phyloP scores from a whole-genome alignment of 1,140 invertebrate genomes.

The Drosophila sechellia region DNA sequence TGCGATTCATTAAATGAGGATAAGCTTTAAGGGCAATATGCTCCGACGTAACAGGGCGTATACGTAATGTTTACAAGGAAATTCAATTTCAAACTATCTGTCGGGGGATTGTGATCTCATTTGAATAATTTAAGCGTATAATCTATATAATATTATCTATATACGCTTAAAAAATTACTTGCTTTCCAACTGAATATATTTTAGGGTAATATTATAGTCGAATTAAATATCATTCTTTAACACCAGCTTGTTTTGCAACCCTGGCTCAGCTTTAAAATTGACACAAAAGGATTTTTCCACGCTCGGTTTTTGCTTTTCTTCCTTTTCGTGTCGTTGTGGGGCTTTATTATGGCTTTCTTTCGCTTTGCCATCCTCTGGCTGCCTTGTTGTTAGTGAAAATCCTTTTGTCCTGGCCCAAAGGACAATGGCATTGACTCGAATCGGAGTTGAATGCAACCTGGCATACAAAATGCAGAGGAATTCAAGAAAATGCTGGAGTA shows the following conservation, averaged over 20 bases:
- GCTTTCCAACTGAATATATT: not conserved
- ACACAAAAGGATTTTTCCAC: slow-evolving; percentile 44
- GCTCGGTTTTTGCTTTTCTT: slow-evolving; percentile 20
- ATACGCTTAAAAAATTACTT: too few relatives aligned
- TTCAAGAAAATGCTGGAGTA: slow-evolving; percentile 9
- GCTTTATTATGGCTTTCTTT: slow-evolving; percentile 46
- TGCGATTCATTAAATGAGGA: not conserved
- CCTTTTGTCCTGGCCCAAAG: slow-evolving; percentile 33
- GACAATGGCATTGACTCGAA: slow-evolving; percentile 43
- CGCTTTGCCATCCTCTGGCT: not conserved
- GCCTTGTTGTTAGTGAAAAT: slow-evolving; percentile 24
- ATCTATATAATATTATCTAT: too few relatives aligned
- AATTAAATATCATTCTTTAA: not conserved
- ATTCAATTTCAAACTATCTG: not conserved
- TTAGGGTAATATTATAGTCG: too few relatives aligned
- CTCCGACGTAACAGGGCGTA: not conserved
- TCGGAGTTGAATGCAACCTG: slow-evolving; percentile 37
- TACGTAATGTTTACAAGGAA: not conserved
- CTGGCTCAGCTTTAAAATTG: slow-evolving; percentile 23
- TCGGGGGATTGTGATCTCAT: too few relatives aligned
- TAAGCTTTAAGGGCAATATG: not conserved
- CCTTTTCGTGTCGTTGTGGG: slow-evolving; percentile 15
- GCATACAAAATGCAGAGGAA: slow-evolving; percentile 29
- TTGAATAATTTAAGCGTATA: too few relatives aligned
- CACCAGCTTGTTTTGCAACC: slow-evolving; percentile 7